Evolutionary conservation across 2,888 invertebrate genomes (phyloP).

Genomic region (Drepana falcataria): DNA sequence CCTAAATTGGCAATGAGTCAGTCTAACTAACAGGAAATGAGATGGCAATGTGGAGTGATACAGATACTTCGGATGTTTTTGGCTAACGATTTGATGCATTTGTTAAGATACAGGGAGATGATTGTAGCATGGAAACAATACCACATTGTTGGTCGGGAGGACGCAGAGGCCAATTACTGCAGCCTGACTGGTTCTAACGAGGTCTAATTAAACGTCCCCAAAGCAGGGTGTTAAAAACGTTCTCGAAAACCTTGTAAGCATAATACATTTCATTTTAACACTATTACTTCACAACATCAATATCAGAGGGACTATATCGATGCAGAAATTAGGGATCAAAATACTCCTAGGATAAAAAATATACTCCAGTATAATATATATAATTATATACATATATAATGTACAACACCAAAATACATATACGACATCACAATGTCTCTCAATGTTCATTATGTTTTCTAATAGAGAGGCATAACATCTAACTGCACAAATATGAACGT

Average conservation of each 20-base stretch:
- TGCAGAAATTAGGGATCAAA: conserved; percentile 69
- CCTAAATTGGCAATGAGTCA: conserved; percentile 36
- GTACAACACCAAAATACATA: conserved; percentile 73
- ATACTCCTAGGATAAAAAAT: conserved; percentile 58
- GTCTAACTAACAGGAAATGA: conserved; percentile 47
- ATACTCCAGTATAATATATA: conserved; percentile 40
- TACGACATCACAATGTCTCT: conserved; percentile 66
- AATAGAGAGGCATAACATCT: conserved; percentile 74
- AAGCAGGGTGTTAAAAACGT: conserved; percentile 50
- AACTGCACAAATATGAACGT: conserved; percentile 75
- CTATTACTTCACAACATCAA: conserved; percentile 74
- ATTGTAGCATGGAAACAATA: conserved; percentile 50
- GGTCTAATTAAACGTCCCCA: conserved; percentile 70
- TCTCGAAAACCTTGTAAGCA: conserved; percentile 48
- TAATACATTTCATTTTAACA: conserved; percentile 51
- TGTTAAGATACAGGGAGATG: conserved; percentile 39
- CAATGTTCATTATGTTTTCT: conserved; percentile 62
- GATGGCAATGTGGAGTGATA: conserved; percentile 38
- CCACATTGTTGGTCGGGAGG: conserved; percentile 57
- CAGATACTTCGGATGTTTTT: conserved; percentile 36
- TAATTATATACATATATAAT: conserved; percentile 10
- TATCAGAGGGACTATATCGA: conserved; percentile 71
- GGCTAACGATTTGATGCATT: conserved; percentile 42
- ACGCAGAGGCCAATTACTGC: conserved; percentile 62
- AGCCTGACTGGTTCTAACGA: conserved; percentile 64